Percentiles rank a stretch among this genome's conserved stretches.
phyloP scores from a whole-genome alignment of 2,888 invertebrate species.

The Caenorhabditis sp. region DNA sequence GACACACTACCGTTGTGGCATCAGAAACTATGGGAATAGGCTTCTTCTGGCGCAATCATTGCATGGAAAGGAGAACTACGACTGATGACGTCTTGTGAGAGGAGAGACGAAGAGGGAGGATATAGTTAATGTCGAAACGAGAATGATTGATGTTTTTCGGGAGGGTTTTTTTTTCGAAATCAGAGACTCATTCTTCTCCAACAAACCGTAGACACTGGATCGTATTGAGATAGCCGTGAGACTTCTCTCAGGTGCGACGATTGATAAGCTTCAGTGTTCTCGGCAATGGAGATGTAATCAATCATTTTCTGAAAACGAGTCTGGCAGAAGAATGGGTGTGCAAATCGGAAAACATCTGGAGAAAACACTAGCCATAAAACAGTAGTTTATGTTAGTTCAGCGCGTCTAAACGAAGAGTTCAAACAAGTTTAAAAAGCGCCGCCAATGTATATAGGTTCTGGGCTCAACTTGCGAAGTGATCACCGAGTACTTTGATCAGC shows the following conservation, averaged over 20 bases:
- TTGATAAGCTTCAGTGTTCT: slow-evolving; percentile 45
- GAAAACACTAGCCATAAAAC: slow-evolving; percentile 9
- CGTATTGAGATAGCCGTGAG: slow-evolving; percentile 31
- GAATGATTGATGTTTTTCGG: slow-evolving; percentile 43
- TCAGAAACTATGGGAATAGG: slow-evolving; percentile 32
- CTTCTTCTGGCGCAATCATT: slow-evolving; percentile 55
- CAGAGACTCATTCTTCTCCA: slow-evolving; percentile 22
- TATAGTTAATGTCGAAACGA: slow-evolving; percentile 60
- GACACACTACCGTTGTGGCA: slow-evolving; percentile 41
- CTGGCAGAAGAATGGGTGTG: neutral
- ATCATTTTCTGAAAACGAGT: slow-evolving; percentile 1
- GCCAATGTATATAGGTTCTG: slow-evolving; percentile 15
- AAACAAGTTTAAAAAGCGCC: slow-evolving; percentile 47
- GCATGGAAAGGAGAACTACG: slow-evolving; percentile 33
- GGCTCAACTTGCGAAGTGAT: slow-evolving; percentile 32
- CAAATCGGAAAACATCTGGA: slow-evolving; percentile 36
- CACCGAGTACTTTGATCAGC: slow-evolving; percentile 49
- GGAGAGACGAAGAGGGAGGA: slow-evolving; percentile 21
- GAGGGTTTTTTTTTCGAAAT: slow-evolving; percentile 46
- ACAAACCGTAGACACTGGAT: slow-evolving; percentile 35
- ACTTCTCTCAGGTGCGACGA: slow-evolving; percentile 44
- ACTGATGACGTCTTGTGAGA: slow-evolving; percentile 29
- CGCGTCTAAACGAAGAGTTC: neutral
- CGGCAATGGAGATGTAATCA: slow-evolving; percentile 23
- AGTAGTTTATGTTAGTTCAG: neutral